Evolutionary conservation across 1,140 invertebrate species (phyloP).

Genomic region (Monomorium pharaonis): DNA sequence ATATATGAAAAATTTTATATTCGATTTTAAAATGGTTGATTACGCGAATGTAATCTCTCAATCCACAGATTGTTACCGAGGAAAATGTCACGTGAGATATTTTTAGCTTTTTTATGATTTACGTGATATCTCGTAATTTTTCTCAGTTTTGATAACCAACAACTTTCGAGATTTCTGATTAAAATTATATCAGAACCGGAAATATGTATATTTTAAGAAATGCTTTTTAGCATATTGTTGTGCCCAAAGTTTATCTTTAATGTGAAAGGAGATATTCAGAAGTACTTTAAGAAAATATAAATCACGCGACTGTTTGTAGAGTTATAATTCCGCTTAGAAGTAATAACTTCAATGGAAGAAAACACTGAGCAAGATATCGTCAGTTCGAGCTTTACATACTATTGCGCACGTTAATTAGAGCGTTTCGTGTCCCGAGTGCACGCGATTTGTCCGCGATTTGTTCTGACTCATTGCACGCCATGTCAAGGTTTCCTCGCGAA

Average conservation of each 20-base stretch:
- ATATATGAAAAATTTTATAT: not conserved
- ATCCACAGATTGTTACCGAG: not conserved
- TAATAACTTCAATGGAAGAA: constrained; percentile 33
- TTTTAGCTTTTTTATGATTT: not conserved
- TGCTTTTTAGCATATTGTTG: not conserved
- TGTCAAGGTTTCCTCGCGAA: constrained; percentile 39
- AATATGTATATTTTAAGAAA: not conserved
- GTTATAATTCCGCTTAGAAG: not conserved
- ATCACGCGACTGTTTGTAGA: constrained; percentile 10
- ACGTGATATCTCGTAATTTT: not conserved
- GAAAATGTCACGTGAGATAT: not conserved
- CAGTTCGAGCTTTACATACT: constrained; percentile 12
- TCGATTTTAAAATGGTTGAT: not conserved
- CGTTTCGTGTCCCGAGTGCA: constrained; percentile 30
- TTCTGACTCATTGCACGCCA: constrained; percentile 37
- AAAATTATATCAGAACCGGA: not conserved
- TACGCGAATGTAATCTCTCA: not conserved
- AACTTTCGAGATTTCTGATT: not conserved
- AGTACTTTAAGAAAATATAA: constrained; percentile 12
- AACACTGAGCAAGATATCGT: constrained; percentile 30
- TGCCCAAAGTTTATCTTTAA: not conserved
- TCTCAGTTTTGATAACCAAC: not conserved
- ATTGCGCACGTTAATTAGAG: constrained; percentile 33
- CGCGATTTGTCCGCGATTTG: constrained; percentile 43
- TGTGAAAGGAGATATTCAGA: not conserved